These are phyloP conservation scores for Caenorhabditis brenneri DNA, from an alignment of 1,140 invertebrate species.

Conservation along the genomic window DNA sequence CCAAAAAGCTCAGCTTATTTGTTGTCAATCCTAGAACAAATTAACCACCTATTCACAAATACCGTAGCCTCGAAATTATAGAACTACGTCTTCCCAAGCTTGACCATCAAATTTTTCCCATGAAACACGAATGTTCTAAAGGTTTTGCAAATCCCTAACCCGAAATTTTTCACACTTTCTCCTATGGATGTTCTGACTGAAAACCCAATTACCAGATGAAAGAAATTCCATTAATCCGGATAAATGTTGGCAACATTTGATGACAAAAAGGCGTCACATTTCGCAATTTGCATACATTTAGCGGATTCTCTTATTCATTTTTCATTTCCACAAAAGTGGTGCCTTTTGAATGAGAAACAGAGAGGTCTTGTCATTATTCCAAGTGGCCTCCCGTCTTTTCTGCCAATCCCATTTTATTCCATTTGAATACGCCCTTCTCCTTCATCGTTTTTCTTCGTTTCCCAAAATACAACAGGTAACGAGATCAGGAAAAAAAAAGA, in stretches of 20 bases:
- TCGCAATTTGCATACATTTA: conserved; percentile 38
- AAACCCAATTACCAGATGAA: not conserved
- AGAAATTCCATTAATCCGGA: conserved; percentile 16
- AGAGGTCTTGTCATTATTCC: not conserved
- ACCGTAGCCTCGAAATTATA: too few species aligned
- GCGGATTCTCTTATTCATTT: conserved; percentile 1
- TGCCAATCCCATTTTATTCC: not conserved
- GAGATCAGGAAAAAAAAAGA: conserved; percentile 14
- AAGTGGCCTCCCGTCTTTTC: conserved; percentile 23
- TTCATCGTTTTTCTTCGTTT: not conserved
- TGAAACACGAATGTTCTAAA: too few species aligned
- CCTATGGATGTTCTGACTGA: not conserved
- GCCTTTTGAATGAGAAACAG: conserved; percentile 6
- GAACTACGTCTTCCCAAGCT: too few species aligned
- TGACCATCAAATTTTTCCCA: too few species aligned
- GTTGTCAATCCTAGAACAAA: too few species aligned
- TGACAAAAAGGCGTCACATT: conserved; percentile 19
- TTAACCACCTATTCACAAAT: too few species aligned
- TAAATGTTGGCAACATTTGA: conserved; percentile 1
- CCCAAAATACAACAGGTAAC: conserved; percentile 37
- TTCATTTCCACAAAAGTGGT: not conserved
- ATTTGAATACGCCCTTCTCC: conserved; percentile 14
- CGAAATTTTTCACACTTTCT: not conserved
- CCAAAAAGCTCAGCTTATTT: too few species aligned
- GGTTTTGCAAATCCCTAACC: too few species aligned